Conservation (phyloP, 2,888 invertebrate genomes). For the Rhopalosiphum nymphaeae region DNA sequence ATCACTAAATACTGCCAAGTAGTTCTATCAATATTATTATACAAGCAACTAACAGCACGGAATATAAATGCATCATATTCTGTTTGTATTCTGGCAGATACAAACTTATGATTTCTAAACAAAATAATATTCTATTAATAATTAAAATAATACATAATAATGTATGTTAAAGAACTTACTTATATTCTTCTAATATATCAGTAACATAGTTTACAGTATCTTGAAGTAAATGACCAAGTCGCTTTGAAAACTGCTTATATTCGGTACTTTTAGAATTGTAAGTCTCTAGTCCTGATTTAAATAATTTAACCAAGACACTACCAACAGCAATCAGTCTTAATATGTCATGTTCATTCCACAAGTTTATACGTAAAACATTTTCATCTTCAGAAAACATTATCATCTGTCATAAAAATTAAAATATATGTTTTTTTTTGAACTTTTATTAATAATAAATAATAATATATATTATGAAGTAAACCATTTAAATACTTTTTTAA, state of each 20-base stretch:
- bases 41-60: slow-evolving; percentile 78
- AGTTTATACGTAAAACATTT: slow-evolving; percentile 66
- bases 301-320: slow-evolving; percentile 73
- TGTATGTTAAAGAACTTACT: slow-evolving; percentile 43
- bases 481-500: slow-evolving; percentile 71
- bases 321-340: slow-evolving; percentile 76
- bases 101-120: slow-evolving; percentile 61
- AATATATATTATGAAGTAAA: not conserved
- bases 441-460: not conserved
- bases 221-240: slow-evolving; percentile 77
- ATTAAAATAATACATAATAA: slow-evolving; percentile 27
- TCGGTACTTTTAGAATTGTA: slow-evolving; percentile 71
- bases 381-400: slow-evolving; percentile 68
- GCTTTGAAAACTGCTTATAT: slow-evolving; percentile 80
- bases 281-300: slow-evolving; percentile 67
- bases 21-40: slow-evolving; percentile 79
- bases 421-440: not conserved
- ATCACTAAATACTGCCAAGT: slow-evolving; percentile 87
- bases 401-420: slow-evolving; percentile 46
- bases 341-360: slow-evolving; percentile 67
- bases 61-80: slow-evolving; percentile 83
- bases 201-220: slow-evolving; percentile 81
- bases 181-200: slow-evolving; percentile 76
- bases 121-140: not conserved
- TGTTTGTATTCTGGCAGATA: slow-evolving; percentile 75